Evolutionary conservation across 2,888 invertebrate genomes (phyloP).

Genomic region (Andrena marginata): DNA sequence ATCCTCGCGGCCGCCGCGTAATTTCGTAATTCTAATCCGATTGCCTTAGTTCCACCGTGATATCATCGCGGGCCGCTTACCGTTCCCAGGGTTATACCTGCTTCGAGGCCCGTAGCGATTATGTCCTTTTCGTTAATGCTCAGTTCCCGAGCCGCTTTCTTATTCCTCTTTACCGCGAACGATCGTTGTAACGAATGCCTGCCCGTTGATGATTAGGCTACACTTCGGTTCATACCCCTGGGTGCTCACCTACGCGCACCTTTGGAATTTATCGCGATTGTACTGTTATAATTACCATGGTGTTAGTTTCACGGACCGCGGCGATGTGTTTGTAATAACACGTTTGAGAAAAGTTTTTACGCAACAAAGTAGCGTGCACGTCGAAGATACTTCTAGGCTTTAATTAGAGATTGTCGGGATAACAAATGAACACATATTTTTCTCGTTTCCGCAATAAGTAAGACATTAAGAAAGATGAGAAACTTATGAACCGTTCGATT

Average conservation of each 20-base stretch:
- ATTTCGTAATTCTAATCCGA: conserved; percentile 64
- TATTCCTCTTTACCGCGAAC: neutral
- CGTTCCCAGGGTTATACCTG: conserved; percentile 47
- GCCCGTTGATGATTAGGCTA: neutral
- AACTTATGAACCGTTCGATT: neutral
- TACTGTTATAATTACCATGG: neutral
- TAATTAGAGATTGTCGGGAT: neutral
- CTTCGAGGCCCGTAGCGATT: conserved; percentile 24
- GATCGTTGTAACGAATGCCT: neutral
- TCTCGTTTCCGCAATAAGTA: neutral
- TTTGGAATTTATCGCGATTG: neutral
- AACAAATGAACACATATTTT: neutral
- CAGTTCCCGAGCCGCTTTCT: neutral
- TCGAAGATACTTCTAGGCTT: neutral
- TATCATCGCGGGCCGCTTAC: conserved; percentile 34
- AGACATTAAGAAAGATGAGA: neutral
- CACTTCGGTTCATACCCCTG: neutral
- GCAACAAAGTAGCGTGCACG: neutral
- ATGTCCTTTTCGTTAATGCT: conserved; percentile 43
- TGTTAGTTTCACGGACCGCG: neutral
- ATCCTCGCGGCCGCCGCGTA: conserved; percentile 29
- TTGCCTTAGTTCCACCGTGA: conserved; percentile 41
- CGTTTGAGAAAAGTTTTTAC: neutral
- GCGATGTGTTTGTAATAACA: neutral
- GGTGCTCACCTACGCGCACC: neutral